Percentiles rank a stretch among this genome's conserved stretches.
Conservation (phyloP, 2,888 invertebrate genomes). For the Cecidostiba fungosa region DNA sequence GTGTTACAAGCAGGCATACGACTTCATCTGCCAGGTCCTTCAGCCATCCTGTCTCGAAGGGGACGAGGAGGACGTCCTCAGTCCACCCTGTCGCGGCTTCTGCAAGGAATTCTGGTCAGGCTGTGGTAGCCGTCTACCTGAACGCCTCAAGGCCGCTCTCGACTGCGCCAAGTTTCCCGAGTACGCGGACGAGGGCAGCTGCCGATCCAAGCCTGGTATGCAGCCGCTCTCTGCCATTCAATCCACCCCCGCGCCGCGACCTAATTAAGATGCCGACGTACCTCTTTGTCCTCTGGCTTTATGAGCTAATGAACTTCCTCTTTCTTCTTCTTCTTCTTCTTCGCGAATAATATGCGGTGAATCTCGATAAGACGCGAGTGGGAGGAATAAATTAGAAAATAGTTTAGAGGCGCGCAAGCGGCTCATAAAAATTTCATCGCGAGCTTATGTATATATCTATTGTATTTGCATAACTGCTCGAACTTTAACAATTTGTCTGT, state of each 20-base stretch:
- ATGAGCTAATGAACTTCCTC: background rate
- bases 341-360: background rate
- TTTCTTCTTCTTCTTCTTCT: background rate
- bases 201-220: slow-evolving; percentile 88
- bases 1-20: slow-evolving; percentile 93
- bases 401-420: background rate
- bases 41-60: slow-evolving; percentile 87
- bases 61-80: slow-evolving; percentile 82
- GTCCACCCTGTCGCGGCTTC: slow-evolving; percentile 90
- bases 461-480: background rate
- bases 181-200: slow-evolving; percentile 87
- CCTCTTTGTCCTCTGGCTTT: background rate
- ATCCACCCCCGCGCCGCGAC: background rate
- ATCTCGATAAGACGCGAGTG: background rate
- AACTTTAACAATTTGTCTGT: slow-evolving; percentile 23
- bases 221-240: no score
- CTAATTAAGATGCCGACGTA: slow-evolving; percentile 9
- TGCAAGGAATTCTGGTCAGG: slow-evolving; percentile 92
- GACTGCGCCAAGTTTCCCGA: slow-evolving; percentile 92
- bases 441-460: background rate
- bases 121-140: slow-evolving; percentile 89
- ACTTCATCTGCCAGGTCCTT: slow-evolving; percentile 92
- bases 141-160: slow-evolving; percentile 86
- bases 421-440: slow-evolving; percentile 15
- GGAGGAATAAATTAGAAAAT: slow-evolving; percentile 16